These are phyloP conservation scores for Adrianichthys oophorus DNA, from an alignment of 2,797 vertebrate genomes.

Conservation along the genomic window DNA sequence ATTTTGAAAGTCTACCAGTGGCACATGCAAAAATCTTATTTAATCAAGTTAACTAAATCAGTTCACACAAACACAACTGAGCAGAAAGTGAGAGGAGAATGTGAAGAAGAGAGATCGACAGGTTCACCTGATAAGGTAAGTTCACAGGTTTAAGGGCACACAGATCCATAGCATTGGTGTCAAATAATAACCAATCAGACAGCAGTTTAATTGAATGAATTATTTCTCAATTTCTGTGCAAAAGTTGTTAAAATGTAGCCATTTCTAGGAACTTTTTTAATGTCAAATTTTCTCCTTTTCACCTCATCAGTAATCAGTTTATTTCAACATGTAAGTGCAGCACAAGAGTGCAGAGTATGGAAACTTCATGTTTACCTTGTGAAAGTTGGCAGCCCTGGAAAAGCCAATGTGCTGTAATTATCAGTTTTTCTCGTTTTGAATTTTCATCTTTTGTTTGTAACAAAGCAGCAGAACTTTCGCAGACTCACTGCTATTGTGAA, in stretches of 20 bases:
- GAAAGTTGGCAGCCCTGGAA: not conserved
- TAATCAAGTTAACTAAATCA: too few species aligned
- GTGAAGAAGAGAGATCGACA: not conserved
- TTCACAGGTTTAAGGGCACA: not conserved
- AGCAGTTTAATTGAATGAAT: not conserved
- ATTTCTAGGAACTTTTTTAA: not conserved
- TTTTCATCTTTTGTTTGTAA: constrained; percentile 11
- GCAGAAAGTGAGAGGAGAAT: not conserved
- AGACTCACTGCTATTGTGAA: not conserved
- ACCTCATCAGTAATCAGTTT: not conserved
- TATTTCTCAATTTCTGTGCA: not conserved
- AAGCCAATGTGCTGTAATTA: not conserved
- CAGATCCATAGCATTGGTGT: not conserved
- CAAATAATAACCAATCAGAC: not conserved
- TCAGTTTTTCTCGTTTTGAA: not conserved
- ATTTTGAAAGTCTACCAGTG: too few species aligned
- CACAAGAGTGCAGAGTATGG: not conserved
- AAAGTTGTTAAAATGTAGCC: not conserved
- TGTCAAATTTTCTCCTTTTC: too few species aligned
- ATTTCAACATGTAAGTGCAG: not conserved
- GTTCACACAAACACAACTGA: too few species aligned
- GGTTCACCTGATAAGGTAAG: not conserved
- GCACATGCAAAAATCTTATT: too few species aligned
- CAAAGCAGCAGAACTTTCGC: constrained; percentile 32
- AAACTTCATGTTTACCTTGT: not conserved